Percentiles rank a stretch among this genome's conserved stretches.
These are phyloP conservation scores for Drosophila prosaltans DNA, from an alignment of 1,140 invertebrate genomes.

Conservation along the genomic window DNA sequence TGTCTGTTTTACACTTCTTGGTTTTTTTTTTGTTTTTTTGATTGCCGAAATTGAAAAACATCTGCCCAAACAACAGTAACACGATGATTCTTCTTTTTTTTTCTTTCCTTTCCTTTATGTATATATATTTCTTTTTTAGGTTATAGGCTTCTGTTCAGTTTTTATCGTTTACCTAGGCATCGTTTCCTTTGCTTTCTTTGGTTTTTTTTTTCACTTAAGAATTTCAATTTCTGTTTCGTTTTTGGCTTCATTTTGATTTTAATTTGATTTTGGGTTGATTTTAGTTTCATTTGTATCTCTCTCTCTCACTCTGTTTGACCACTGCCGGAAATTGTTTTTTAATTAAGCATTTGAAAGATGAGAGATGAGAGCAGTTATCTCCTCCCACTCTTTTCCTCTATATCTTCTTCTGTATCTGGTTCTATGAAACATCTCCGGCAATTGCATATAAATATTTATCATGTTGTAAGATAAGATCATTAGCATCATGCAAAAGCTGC, in stretches of 20 bases:
- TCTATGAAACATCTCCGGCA: slow-evolving; percentile 31
- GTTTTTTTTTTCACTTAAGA: slow-evolving; percentile 9
- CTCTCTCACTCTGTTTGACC: neutral
- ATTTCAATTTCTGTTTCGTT: slow-evolving; percentile 20
- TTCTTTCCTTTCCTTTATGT: slow-evolving; percentile 19
- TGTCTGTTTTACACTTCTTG: slow-evolving; percentile 23
- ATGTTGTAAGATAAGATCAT: slow-evolving; percentile 43
- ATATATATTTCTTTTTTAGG: neutral
- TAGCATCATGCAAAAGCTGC: slow-evolving; percentile 40
- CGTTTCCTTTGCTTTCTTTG: slow-evolving; percentile 8
- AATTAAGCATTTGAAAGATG: slow-evolving; percentile 23
- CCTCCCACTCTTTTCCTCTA: neutral
- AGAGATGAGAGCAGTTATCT: slow-evolving; percentile 11
- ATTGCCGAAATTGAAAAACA: slow-evolving; percentile 32
- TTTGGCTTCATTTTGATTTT: slow-evolving; percentile 53
- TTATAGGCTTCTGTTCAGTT: slow-evolving; percentile 19
- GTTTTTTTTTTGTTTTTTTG: no score
- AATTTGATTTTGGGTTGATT: slow-evolving; percentile 52
- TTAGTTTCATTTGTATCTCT: slow-evolving; percentile 17
- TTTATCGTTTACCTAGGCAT: slow-evolving; percentile 18
- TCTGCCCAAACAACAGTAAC: slow-evolving; percentile 31
- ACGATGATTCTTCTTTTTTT: slow-evolving; percentile 17
- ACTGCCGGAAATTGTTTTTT: slow-evolving; percentile 60
- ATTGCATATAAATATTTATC: slow-evolving; percentile 55
- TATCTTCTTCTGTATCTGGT: neutral